Conservation (phyloP, 2,113 vertebrate species). For the Erinaceus europaeus region DNA sequence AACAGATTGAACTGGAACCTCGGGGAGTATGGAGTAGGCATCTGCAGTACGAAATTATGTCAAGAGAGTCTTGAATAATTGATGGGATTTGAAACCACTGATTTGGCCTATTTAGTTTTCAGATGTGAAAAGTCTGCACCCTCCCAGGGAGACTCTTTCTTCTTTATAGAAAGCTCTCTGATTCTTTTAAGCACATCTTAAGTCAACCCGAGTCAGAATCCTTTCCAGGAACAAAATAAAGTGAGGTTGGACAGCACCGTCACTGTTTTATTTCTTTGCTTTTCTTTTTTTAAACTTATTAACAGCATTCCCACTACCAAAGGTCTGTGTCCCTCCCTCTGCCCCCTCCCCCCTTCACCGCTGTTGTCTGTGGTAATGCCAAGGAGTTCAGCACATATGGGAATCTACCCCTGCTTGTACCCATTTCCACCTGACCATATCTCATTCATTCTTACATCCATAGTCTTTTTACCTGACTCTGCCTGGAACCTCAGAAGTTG, state of each 20-base stretch:
- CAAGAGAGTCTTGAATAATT: background rate
- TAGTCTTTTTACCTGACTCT: no score
- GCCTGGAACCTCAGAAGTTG: no score
- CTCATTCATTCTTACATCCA: background rate
- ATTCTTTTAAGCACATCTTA: background rate
- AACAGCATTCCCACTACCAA: no score
- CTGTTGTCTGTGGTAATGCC: no score
- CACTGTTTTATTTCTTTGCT: no score
- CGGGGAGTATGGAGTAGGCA: background rate
- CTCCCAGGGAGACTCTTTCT: background rate
- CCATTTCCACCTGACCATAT: background rate
- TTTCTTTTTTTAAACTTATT: no score
- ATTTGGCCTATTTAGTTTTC: slow-evolving; percentile 34
- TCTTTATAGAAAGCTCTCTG: background rate
- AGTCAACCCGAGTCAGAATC: background rate
- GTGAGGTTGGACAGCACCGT: background rate
- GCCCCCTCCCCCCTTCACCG: no score
- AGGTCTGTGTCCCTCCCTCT: no score
- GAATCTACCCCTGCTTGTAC: background rate
- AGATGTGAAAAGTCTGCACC: background rate
- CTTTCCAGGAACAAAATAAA: background rate
- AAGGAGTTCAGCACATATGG: fast-evolving
- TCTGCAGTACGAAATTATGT: background rate
- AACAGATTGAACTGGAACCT: slow-evolving; percentile 4
- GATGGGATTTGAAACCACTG: background rate